Base-by-base conservation (phyloP, 1,140 invertebrate genomes). In the Aphidius gifuensis region DNA sequence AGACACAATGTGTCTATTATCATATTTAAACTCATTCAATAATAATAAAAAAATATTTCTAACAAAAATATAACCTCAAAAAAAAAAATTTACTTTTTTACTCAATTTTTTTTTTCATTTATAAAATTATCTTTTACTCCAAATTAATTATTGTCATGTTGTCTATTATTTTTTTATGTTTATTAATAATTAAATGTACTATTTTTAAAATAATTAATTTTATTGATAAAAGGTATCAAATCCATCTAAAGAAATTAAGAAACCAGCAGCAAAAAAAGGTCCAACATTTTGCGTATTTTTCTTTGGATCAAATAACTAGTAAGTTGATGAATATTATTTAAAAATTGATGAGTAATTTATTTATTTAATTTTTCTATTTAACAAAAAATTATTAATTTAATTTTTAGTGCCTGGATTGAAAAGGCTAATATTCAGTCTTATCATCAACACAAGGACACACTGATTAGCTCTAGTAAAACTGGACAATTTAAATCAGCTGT, bases 281-380 rank as follows among this genome's bases (percentile, higher is more conserved):
- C 83, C 86, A 58, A 81, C 86, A 8, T 89, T 93, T 69, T 96
- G 92, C 81, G 92, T 97, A 64, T 96, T 90, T 79, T 97, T 97
- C 82, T 97, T 94, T 84, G 94, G 94, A 54, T 90, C 90, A 44
- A 89, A 94, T 68, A 96, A 97, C 79, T 97, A 92, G 92, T 95
- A 85, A 93, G 92, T 90, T 62, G 7, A 7, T 9, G 43, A 44
- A 44, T 7, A 44, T 44, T 44, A 6, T 9, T 44, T 44, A 6
- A 44, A 44, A 9, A 44, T 7, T 9, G 43, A 44, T 7, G 1
- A 44, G 1, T 44, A 9, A 38, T 58, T 47, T 0, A 32, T 54
- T 63, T 39, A 11, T 11, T 3, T 1, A 63, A 58, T 48, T 43
- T 48, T 55, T 50, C 23, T 62, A 54, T 11, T 46, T 43, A 40